Conservation (phyloP, 2,888 invertebrate species). For the Deroplatys truncata region DNA sequence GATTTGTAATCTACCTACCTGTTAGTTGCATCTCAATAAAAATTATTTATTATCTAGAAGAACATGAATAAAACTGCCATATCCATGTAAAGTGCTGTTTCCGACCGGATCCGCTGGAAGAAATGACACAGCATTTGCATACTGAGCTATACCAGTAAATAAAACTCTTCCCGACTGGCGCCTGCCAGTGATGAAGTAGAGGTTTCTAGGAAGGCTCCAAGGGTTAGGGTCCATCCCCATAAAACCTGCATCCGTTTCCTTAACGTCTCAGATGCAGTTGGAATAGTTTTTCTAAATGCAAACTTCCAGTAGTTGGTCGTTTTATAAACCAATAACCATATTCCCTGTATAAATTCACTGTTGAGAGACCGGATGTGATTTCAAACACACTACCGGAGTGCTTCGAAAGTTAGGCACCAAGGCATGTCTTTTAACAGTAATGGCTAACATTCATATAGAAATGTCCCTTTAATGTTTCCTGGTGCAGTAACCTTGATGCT, state of each 20-base stretch:
- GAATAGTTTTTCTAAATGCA: neutral
- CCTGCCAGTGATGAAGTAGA: neutral
- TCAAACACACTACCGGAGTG: neutral
- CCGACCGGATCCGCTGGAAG: neutral
- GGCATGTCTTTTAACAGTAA: no score
- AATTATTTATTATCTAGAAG: neutral
- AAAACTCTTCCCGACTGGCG: neutral
- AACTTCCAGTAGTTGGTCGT: neutral
- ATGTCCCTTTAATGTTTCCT: no score
- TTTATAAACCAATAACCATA: neutral
- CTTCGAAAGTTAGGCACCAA: neutral
- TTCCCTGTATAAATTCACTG: neutral
- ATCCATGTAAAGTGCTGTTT: neutral
- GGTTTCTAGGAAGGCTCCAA: neutral
- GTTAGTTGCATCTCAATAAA: neutral
- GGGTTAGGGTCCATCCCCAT: neutral
- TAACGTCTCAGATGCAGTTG: neutral
- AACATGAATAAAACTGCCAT: neutral
- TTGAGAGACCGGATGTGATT: neutral
- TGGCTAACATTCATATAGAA: no score
- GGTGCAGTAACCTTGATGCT: no score
- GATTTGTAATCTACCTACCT: no score
- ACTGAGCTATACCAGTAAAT: neutral
- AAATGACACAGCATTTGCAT: neutral
- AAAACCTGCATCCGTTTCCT: neutral